phyloP scores from a whole-genome alignment of 2,888 invertebrate genomes.

The Plagodis pulveraria region DNA sequence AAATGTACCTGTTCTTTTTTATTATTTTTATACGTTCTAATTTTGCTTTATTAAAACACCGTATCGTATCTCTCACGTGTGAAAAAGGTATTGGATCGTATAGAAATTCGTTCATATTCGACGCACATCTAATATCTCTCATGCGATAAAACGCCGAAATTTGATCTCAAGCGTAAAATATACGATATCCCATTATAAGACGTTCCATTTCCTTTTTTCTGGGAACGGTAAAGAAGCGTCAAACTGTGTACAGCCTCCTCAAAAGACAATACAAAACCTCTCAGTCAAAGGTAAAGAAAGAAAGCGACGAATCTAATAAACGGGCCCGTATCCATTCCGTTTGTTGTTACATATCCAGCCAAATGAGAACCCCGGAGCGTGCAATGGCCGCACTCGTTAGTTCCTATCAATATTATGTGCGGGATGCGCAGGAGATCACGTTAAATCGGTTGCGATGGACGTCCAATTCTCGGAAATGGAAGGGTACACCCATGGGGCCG shows the following conservation, averaged over 20 bases:
- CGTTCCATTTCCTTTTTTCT: conserved; percentile 48
- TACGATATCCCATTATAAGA: conserved; percentile 57
- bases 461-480: conserved; percentile 82
- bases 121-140: conserved; percentile 28
- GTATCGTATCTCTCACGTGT: conserved; percentile 28
- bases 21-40: conserved; percentile 31
- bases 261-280: conserved; percentile 77
- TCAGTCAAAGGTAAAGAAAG: conserved; percentile 80
- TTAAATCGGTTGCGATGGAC: conserved; percentile 65
- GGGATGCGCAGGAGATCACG: conserved; percentile 57
- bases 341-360: conserved; percentile 70
- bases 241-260: conserved; percentile 65
- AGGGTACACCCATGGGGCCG: conserved; percentile 76
- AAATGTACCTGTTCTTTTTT: conserved; percentile 32
- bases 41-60: conserved; percentile 23
- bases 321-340: conserved; percentile 77
- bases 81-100: conserved; percentile 20
- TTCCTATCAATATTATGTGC: conserved; percentile 60
- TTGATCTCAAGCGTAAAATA: conserved; percentile 45
- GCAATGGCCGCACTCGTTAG: conserved; percentile 53
- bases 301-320: conserved; percentile 82
- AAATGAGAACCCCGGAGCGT: conserved; percentile 58
- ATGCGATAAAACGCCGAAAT: conserved; percentile 41
- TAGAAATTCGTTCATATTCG: conserved; percentile 24
- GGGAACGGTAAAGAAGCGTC: conserved; percentile 61